Conservation (phyloP, 1,140 invertebrate species). For the Thaumetopoea pityocampa region DNA sequence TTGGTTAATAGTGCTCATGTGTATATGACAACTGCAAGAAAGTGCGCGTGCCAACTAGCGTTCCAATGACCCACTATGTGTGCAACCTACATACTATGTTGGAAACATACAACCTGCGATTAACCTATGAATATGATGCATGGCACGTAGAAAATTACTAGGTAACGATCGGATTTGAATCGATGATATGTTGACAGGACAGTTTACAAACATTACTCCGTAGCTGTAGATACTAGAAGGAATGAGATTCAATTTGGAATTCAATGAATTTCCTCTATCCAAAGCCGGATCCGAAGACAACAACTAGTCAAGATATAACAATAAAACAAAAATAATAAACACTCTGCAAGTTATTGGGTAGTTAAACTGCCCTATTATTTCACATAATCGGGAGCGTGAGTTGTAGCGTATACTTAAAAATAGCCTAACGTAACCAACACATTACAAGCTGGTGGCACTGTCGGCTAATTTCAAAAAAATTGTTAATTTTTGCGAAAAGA, state of each 20-base stretch:
- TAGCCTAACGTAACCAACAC: too few relatives aligned
- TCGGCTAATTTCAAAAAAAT: too few relatives aligned
- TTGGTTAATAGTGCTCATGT: slow-evolving; percentile 25
- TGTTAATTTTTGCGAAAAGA: too few relatives aligned
- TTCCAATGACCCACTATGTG: slow-evolving; percentile 55
- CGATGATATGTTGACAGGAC: slow-evolving; percentile 23
- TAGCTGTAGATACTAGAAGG: background rate
- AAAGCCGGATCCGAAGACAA: too few relatives aligned
- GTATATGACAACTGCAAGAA: slow-evolving; percentile 45
- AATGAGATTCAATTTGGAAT: slow-evolving; percentile 6
- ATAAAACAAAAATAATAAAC: too few relatives aligned
- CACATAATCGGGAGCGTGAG: too few relatives aligned
- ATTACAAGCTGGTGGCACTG: too few relatives aligned
- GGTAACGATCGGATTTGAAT: slow-evolving; percentile 16
- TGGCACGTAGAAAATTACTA: slow-evolving; percentile 30
- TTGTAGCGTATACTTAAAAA: too few relatives aligned
- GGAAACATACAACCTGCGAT: slow-evolving; percentile 38
- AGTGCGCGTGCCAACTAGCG: slow-evolving; percentile 32
- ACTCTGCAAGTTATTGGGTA: too few relatives aligned
- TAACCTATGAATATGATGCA: slow-evolving; percentile 41
- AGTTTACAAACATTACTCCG: slow-evolving; percentile 4
- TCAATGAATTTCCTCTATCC: too few relatives aligned
- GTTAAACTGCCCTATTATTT: too few relatives aligned
- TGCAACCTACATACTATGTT: slow-evolving; percentile 46
- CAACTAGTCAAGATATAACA: too few relatives aligned